Evolutionary conservation across 2,797 vertebrate species (phyloP).

Genomic region (Aeoliscus strigatus): DNA sequence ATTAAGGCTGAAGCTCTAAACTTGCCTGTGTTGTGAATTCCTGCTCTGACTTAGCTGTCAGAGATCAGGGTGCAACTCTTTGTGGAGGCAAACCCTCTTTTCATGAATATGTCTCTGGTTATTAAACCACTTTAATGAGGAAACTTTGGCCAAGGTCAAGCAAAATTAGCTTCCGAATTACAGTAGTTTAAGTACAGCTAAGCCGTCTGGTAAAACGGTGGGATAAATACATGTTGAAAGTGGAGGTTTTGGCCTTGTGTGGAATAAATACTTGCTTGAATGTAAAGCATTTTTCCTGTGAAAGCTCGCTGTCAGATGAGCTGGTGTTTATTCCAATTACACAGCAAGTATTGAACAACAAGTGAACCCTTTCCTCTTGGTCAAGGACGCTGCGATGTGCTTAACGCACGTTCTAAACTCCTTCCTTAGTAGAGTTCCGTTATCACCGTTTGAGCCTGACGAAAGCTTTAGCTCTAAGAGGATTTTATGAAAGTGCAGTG

Average conservation of each 20-base stretch:
- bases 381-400: constrained; percentile 60
- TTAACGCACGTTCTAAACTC: constrained; percentile 48
- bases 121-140: constrained; percentile 78
- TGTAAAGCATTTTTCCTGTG: constrained; percentile 48
- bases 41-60: constrained; percentile 73
- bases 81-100: constrained; percentile 72
- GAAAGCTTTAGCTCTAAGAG: constrained; percentile 46
- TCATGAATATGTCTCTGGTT: constrained; percentile 74
- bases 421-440: constrained; percentile 29
- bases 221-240: constrained; percentile 57
- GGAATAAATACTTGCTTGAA: constrained; percentile 55
- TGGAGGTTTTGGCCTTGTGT: constrained; percentile 56
- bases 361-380: constrained; percentile 33
- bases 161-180: constrained; percentile 72
- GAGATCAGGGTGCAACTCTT: constrained; percentile 75
- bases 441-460: constrained; percentile 36
- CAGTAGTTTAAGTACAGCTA: constrained; percentile 71
- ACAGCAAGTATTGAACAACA: constrained; percentile 39
- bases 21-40: constrained; percentile 73
- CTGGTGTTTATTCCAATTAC: constrained; percentile 70
- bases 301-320: constrained; percentile 59
- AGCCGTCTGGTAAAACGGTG: constrained; percentile 63
- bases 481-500: constrained; percentile 42
- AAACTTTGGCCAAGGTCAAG: constrained; percentile 77
- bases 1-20: constrained; percentile 74